phyloP scores from a whole-genome alignment of 2,113 vertebrate genomes.

The Pseudolaguvia tuberculata region DNA sequence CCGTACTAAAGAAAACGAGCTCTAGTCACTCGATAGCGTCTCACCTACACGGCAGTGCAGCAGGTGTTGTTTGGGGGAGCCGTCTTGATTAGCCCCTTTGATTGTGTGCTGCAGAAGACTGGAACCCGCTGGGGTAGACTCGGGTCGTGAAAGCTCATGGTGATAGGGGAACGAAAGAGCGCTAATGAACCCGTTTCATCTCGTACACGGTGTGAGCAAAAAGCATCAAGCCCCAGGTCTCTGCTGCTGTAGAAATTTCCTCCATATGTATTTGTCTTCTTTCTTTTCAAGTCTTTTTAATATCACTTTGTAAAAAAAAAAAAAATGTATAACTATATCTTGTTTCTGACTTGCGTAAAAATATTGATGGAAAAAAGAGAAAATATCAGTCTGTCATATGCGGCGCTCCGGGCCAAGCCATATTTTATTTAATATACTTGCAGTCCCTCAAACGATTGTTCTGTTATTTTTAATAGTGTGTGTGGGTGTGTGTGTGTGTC shows the following conservation, averaged over 20 bases:
- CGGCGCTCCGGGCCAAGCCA: slow-evolving; percentile 19
- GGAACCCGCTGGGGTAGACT: slow-evolving; percentile 44
- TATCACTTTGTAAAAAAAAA: too few relatives aligned
- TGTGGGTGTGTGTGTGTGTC: slow-evolving; percentile 7
- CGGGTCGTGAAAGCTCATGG: slow-evolving; percentile 27
- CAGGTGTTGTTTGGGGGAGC: slow-evolving; percentile 42
- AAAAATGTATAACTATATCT: slow-evolving; percentile 19
- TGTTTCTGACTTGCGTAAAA: slow-evolving; percentile 2
- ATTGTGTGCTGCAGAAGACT: slow-evolving; percentile 41
- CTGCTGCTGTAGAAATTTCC: slow-evolving; percentile 18
- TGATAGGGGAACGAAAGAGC: slow-evolving; percentile 12
- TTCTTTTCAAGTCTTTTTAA: slow-evolving; percentile 5
- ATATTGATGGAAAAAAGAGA: slow-evolving; percentile 1
- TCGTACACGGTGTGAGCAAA: slow-evolving; percentile 6
- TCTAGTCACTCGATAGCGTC: slow-evolving; percentile 47
- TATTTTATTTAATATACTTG: slow-evolving; percentile 14
- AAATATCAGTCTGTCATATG: slow-evolving; percentile 10
- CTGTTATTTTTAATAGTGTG: neutral
- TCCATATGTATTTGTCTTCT: neutral
- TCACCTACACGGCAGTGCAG: slow-evolving; percentile 16
- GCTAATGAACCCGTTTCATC: slow-evolving; percentile 43
- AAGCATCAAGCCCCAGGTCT: slow-evolving; percentile 27
- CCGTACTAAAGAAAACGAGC: slow-evolving; percentile 12
- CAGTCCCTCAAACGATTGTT: neutral
- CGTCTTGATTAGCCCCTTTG: slow-evolving; percentile 49